These are phyloP conservation scores for Meriones psammophilus DNA, from an alignment of 2,797 vertebrate genomes.

Conservation along the genomic window DNA sequence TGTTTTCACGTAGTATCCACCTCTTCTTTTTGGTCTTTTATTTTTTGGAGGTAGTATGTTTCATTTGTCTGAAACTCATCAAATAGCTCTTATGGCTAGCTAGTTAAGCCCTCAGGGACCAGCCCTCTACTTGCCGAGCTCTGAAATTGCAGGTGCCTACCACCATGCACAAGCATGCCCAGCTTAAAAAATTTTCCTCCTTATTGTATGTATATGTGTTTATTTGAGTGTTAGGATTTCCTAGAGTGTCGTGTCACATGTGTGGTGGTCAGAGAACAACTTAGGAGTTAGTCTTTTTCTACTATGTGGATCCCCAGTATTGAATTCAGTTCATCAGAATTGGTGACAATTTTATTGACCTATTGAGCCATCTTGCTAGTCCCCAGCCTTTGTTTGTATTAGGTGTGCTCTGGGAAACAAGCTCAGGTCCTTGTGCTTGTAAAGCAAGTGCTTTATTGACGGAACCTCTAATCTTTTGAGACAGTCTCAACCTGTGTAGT, in stretches of 20 bases:
- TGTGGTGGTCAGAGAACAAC: background rate
- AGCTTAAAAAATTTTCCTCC: background rate
- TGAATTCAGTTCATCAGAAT: background rate
- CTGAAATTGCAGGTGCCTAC: background rate
- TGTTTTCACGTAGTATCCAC: too few relatives aligned
- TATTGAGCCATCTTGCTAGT: background rate
- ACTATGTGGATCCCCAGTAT: background rate
- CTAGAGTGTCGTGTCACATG: background rate
- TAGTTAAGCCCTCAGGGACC: background rate
- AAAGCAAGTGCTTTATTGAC: background rate
- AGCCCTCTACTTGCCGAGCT: background rate
- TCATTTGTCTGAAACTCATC: background rate
- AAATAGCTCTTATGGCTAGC: background rate
- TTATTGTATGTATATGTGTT: background rate
- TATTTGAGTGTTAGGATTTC: background rate
- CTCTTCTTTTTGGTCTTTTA: too few relatives aligned
- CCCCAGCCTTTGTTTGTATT: background rate
- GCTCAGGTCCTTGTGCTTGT: background rate
- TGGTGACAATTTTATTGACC: background rate
- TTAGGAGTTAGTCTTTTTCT: background rate
- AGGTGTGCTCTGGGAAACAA: too few relatives aligned
- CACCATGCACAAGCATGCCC: background rate
- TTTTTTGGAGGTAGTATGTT: too few relatives aligned
- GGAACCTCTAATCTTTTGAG: background rate
- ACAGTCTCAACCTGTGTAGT: background rate